Evolutionary conservation across 2,888 invertebrate genomes (phyloP).

Genomic region (Polyploca ridens): DNA sequence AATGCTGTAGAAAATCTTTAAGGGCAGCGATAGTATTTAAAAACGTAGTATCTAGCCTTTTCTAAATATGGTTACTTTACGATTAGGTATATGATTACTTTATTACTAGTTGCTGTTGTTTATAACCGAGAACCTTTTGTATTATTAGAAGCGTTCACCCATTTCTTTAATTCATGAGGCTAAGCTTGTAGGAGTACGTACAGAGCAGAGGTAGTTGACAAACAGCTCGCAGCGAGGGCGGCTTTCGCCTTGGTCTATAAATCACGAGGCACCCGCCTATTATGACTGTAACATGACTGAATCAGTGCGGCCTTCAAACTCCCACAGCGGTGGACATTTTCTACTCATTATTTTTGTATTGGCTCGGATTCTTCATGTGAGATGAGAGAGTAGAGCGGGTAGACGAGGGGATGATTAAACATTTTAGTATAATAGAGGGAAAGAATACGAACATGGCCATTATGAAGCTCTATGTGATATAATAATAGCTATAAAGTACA

Average conservation of each 20-base stretch:
- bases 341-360: neutral
- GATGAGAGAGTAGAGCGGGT: too few species aligned
- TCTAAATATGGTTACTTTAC: too few species aligned
- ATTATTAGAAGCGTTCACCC: neutral
- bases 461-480: neutral
- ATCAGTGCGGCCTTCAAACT: conserved; percentile 28
- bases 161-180: neutral
- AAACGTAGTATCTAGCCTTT: too few species aligned
- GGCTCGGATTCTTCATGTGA: neutral
- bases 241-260: conserved; percentile 17
- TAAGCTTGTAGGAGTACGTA: conserved; percentile 4
- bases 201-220: neutral
- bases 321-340: conserved; percentile 22
- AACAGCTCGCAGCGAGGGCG: conserved; percentile 13
- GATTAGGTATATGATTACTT: too few species aligned
- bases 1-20: too few species aligned
- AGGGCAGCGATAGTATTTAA: too few species aligned
- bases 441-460: neutral
- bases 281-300: conserved; percentile 20
- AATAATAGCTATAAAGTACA: too few species aligned
- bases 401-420: too few species aligned
- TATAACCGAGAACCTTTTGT: neutral
- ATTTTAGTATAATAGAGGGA: too few species aligned
- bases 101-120: too few species aligned
- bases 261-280: conserved; percentile 10